phyloP scores from a whole-genome alignment of 2,113 vertebrate genomes.

The Octodon degus region DNA sequence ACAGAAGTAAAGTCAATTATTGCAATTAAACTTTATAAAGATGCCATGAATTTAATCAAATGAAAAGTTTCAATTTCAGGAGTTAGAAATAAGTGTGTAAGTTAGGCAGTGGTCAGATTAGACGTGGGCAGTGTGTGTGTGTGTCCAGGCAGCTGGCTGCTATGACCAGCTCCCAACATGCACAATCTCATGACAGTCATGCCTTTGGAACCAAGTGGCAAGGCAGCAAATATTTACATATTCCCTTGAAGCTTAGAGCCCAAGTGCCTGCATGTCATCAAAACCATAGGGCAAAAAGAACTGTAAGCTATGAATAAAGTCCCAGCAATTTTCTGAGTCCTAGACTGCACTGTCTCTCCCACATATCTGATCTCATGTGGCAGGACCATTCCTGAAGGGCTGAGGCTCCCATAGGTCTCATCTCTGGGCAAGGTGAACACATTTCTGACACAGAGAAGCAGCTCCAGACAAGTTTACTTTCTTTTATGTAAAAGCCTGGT shows the following conservation, averaged over 20 bases:
- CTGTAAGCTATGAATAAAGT: background rate
- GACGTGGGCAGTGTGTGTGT: background rate
- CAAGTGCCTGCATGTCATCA: too few relatives aligned
- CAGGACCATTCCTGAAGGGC: rapidly evolving
- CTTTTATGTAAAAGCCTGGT: background rate
- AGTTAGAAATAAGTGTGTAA: background rate
- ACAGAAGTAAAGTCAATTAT: conserved; percentile 75
- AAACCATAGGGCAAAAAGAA: background rate
- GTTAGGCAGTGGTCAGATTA: background rate
- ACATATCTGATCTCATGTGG: rapidly evolving
- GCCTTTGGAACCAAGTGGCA: rapidly evolving
- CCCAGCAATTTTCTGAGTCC: too few relatives aligned
- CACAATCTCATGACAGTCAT: rapidly evolving
- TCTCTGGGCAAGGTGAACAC: background rate
- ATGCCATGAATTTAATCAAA: conserved; percentile 27
- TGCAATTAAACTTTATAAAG: conserved; percentile 54
- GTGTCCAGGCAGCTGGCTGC: background rate
- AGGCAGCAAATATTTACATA: rapidly evolving
- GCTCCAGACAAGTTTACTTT: background rate
- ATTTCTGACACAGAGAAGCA: background rate
- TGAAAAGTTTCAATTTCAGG: conserved; percentile 6
- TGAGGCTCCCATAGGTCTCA: background rate
- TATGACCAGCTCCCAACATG: background rate
- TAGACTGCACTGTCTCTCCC: too few relatives aligned
- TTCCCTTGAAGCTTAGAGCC: background rate